phyloP scores from a whole-genome alignment of 2,113 vertebrate species.

The Vimba vimba region DNA sequence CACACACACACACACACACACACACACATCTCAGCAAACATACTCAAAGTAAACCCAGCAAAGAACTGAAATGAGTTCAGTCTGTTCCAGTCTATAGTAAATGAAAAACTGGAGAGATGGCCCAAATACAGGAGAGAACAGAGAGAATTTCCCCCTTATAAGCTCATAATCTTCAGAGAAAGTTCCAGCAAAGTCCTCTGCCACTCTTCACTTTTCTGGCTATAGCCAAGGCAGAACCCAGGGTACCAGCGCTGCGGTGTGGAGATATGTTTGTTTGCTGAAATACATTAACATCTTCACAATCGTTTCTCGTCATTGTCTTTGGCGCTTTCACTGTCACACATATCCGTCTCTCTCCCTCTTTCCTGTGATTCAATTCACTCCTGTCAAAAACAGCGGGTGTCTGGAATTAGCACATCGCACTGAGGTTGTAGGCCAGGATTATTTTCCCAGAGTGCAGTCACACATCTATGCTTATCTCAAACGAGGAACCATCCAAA shows the following conservation, averaged over 20 bases:
- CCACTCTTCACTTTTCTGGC: background rate
- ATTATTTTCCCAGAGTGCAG: constrained; percentile 15
- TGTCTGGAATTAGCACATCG: constrained; percentile 38
- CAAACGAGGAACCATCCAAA: constrained; percentile 26
- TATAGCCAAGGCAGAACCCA: background rate
- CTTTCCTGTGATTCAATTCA: background rate
- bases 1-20: too few relatives aligned
- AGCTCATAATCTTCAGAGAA: constrained; percentile 29
- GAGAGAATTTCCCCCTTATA: constrained; percentile 7
- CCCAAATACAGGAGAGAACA: constrained; percentile 11
- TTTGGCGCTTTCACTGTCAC: background rate
- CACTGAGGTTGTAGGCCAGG: constrained; percentile 15
- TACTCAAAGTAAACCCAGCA: background rate
- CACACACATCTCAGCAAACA: too few relatives aligned
- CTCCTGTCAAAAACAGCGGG: constrained; percentile 10
- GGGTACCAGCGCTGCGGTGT: constrained; percentile 15
- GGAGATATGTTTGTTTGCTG: constrained; percentile 58
- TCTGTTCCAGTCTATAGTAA: constrained; percentile 3
- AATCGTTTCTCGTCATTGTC: constrained; percentile 14
- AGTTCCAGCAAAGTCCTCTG: constrained; percentile 16
- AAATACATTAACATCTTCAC: constrained; percentile 43
- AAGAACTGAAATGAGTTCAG: constrained; percentile 18
- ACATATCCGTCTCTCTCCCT: background rate
- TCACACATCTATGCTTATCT: constrained; percentile 37
- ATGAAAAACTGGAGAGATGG: background rate